Evolutionary conservation across 2,888 invertebrate genomes (phyloP), one percentile per base, ranked within the genome.

Genomic region (Tetragonula carbonaria): DNA sequence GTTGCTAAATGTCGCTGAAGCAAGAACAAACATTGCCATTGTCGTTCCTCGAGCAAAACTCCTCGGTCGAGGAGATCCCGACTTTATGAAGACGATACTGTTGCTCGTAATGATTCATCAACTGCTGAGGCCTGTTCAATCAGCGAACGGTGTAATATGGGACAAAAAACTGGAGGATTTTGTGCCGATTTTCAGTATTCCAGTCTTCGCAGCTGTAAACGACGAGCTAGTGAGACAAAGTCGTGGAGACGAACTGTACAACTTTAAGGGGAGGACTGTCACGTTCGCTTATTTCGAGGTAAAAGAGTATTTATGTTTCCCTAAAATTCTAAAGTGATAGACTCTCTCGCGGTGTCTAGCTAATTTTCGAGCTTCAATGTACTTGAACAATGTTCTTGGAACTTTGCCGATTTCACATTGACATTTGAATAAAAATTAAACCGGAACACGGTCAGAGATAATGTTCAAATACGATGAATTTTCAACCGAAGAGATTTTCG

Each of bases 221-320:
- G 55, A 88, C 28, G 62, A 80, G 33, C 0, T 71, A 2, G 11
- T 78, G 4, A 65, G 11, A 0, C n/a, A 68, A 11, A 85, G 68
- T n/a, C 81, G 80, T 18, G 33, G 11, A 21, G 38, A 8, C 0
- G 86, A 89, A 33, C 66, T 6, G 2, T 68, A 85, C 45, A 77
- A 88, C 38, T 87, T 91, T n/a, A 74, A 89, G n/a, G 75, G 87
- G 14, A 62, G 50, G 33, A 63, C 72, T 0, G 28, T 91, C 21
- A 84, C 28, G 14, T 13, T 91, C 3, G 70, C 81, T 57, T 88
- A 87, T 76, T 88, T 65, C 21, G 78, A 90, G 85, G 91, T 91
- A 75, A 67, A 65, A 4, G 62, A 28, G 28, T 28, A 28, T 28
- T 28, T 0, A n/a, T 18, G 3, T 21, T 23, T 21, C 21, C 14